Evolutionary conservation across 2,797 vertebrate genomes (phyloP), one percentile per base, ranked within the genome.

Genomic region (Coilia nasus): DNA sequence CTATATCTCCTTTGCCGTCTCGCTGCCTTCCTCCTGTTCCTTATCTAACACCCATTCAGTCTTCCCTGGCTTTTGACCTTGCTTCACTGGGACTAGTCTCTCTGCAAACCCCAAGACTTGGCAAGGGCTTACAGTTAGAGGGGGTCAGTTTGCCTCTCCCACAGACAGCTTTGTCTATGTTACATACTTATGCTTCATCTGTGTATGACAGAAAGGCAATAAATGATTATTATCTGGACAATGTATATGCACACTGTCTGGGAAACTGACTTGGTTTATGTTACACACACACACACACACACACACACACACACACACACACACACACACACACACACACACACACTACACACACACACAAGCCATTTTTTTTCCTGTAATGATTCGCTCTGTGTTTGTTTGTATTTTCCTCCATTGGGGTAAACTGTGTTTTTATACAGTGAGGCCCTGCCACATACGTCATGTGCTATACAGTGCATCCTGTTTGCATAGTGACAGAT

Each of bases 251-350:
- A 6, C 25, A 28, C 28, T 71, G 28, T 86, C 84, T 86, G 82
- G 85, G 89, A 89, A 89, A 85, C 85, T n/a, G 0, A 19, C 28
- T 64, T 83, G 44, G 62, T 41, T 83, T 46, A 15, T 54, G 57
- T 59, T 59, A 59, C 17, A 59, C 14, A 31, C 28, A 31, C 25
- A 15, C 2, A 31, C 25, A 14, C 62, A 31, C 25, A 67, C 23
- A 67, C 62, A 67, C 62, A 59, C 57, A 59, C 57, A n/a, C 57
- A 59, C 14, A 31, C 28, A 31, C 25, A 15, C 2, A 31, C 25
- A 14, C 62, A 31, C 25, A 67, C 23, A 67, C 62, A 67, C 62
- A 59, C 17, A 59, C 14, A 31, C 28, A 31, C 25, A 15, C 2
- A 31, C 25, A 14, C 62, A 31, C 25, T 19, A 67, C 23, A 67